Evolutionary conservation across 1,140 invertebrate species (phyloP), one percentile per base, ranked within the genome.

Genomic region (Bombus confusus): DNA sequence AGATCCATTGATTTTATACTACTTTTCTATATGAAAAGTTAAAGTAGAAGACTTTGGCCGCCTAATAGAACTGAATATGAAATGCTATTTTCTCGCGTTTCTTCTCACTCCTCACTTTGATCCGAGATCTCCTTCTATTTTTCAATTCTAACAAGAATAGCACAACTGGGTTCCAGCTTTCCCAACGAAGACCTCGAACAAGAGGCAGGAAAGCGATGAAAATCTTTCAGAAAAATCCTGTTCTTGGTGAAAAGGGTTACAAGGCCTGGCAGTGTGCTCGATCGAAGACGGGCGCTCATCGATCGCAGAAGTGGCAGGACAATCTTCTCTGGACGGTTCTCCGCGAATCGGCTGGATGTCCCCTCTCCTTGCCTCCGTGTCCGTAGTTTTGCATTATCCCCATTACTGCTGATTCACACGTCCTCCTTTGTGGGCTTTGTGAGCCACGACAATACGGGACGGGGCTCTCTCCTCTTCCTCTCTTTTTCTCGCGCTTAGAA

Each of bases 351-450:
- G 34, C 15, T 43, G 57, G 76, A 79, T 43, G 66, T 74, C 69
- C 81, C 37, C 59, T 47, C 62, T 86, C 80, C 72, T 81, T 62
- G 41, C 83, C 64, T 80, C 69, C 59, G 69, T 59, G 68, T 84
- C 87, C 89, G 88, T 90, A 93, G 88, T 94, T 93, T 94, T 93
- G 93, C 93, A 94, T 94, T 94, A 94, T 94, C 89, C 90, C 93
- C 91, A 94, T 94, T 93, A 93, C 91, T 94, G 94, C 94, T 94
- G 94, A 94, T 94, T 94, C 94, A 94, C 94, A 94, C 93, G 91
- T 94, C 88, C 83, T 90, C 89, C 91, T 93, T 94, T 94, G 93
- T 94, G 81, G 88, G 90, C 91, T 94, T 94, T 94, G 93, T 94
- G 87, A 82, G 73, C 80, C 66, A 80, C 92, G 90, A 94, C 93